A percentile compares a stretch with the other conserved stretches of the same genome.
Conservation (phyloP, 2,888 invertebrate genomes). For the Thereva nobilitata region DNA sequence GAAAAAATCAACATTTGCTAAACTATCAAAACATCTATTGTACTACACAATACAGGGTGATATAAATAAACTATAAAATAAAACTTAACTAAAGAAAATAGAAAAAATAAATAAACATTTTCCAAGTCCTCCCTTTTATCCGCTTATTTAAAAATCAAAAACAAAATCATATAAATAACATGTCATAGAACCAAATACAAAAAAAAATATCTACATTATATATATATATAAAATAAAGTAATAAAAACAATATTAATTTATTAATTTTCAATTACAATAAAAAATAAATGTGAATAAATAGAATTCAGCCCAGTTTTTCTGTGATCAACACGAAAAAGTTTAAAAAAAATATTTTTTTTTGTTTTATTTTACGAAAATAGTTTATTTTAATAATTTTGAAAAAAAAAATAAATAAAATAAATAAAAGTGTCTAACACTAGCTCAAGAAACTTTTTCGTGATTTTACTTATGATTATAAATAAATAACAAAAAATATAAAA, state of each 20-base stretch:
- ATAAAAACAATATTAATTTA: conserved; percentile 30
- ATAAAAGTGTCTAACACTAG: too few species aligned
- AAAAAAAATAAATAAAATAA: too few species aligned
- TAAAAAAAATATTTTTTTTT: too few species aligned
- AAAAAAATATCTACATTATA: background rate
- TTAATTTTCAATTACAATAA: conserved; percentile 16
- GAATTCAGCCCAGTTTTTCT: conserved; percentile 38
- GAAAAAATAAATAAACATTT: conserved; percentile 14
- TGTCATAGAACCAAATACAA: too few species aligned
- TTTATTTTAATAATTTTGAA: too few species aligned
- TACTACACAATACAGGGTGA: conserved; percentile 24
- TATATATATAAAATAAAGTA: conserved; percentile 11
- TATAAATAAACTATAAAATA: conserved; percentile 20
- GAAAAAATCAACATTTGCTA: too few species aligned
- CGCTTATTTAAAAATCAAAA: background rate
- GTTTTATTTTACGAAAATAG: too few species aligned
- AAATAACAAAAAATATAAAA: conserved; percentile 20
- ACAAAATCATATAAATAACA: too few species aligned
- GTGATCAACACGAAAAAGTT: conserved; percentile 34
- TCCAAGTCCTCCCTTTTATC: conserved; percentile 11
- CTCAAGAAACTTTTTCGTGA: conserved; percentile 26
- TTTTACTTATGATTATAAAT: conserved; percentile 18
- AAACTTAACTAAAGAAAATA: conserved; percentile 16
- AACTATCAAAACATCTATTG: too few species aligned
- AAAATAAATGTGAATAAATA: conserved; percentile 26